Percentiles rank a stretch among this genome's conserved stretches.
Conservation (phyloP, 2,888 invertebrate species). For the Tenthredo scrophulariae region DNA sequence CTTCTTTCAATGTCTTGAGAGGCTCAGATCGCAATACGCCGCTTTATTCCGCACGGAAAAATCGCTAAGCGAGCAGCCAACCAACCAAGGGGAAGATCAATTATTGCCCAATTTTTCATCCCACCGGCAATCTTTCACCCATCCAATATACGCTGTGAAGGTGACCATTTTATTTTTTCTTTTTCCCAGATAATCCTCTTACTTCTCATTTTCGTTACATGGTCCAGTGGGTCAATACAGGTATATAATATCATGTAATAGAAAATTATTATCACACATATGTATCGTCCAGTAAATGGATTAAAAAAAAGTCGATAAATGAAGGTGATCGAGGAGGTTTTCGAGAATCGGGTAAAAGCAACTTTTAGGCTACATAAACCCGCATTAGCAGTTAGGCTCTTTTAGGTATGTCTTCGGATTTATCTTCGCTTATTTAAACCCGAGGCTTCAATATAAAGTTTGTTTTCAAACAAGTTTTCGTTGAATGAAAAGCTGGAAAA, state of each 20-base stretch:
- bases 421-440: conserved; percentile 10
- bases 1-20: not conserved
- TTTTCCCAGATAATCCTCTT: not conserved
- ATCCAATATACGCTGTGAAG: not conserved
- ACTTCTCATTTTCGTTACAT: not conserved
- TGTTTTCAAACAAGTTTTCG: not conserved
- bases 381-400: not conserved
- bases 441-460: not conserved
- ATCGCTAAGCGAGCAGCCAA: conserved; percentile 31
- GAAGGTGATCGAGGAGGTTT: not conserved
- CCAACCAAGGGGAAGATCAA: conserved; percentile 31
- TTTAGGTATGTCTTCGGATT: not conserved
- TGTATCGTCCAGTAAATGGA: not conserved
- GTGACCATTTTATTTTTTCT: conserved; percentile 15
- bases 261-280: not conserved
- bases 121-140: conserved; percentile 21
- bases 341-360: not conserved
- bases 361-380: conserved; percentile 1
- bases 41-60: conserved; percentile 37
- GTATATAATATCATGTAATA: not conserved
- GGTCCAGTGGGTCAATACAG: not conserved
- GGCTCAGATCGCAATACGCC: conserved; percentile 1
- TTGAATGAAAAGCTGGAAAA: not conserved
- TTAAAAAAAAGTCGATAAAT: not conserved
- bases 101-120: conserved; percentile 44